Base-by-base conservation (phyloP, 2,888 invertebrate species). In the Ceramica pisi region DNA sequence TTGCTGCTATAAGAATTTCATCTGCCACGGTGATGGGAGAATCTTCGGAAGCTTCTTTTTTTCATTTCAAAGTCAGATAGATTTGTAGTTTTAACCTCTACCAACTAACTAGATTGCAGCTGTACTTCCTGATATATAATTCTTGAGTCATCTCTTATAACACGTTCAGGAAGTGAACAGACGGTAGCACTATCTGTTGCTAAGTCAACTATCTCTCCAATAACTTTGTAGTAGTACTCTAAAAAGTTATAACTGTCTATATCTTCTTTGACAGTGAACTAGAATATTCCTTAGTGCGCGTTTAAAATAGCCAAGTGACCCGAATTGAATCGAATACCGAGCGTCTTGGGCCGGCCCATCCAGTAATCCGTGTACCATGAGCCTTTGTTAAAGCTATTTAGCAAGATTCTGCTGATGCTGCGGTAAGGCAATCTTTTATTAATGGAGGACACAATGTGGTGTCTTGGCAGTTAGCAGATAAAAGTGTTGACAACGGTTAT, bases 261-360 rank as follows among this genome's bases (percentile, higher is more conserved):
- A 69, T 72, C 26, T 64, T 74, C 21, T 61, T 67, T 81, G 78
- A 85, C 84, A 75, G 64, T 81, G 75, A 81, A 81, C 81, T 72
- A 78, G 75, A 83, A 71, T 70, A 63, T 75, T 83, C 78, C 73
- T 67, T 64, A 57, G 63, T 41, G 56, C 41, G 55, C 67, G 71
- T 67, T 75, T 19, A 74, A 79, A 81, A 78, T 83, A 86, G 77
- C 74, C 53, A 38, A 4, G 51, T 83, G 86, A 76, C 84, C 84
- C 67, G 55, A 78, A 86, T 84, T 61, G 70, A 67, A 64, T 65
- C 38, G 60, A 68, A 69, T 67, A 57, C 70, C 44, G 61, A 46
- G 59, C 71, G 67, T 78, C 72, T 85, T 75, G 53, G 38, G 46
- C 51, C 63, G 48, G 61, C 61, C 60, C 56, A 71, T 74, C 53